Conservation (phyloP, 2,888 invertebrate species). For the Yponomeuta plumbellus region DNA sequence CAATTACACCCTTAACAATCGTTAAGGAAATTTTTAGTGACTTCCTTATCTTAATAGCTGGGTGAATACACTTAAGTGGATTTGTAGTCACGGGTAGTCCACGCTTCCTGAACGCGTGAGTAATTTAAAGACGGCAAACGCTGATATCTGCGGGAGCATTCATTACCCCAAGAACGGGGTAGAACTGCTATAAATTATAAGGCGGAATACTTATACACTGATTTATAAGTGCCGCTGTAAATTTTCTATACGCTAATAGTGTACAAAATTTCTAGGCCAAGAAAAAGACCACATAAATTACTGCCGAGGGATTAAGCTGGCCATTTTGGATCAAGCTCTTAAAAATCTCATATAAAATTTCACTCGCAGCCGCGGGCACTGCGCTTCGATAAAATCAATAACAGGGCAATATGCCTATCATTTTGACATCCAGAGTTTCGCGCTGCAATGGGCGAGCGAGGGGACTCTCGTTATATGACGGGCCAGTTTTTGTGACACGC, state of each 20-base stretch:
- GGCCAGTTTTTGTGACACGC: conserved; percentile 63
- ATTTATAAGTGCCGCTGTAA: conserved; percentile 61
- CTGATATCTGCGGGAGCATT: conserved; percentile 70
- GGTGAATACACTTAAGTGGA: conserved; percentile 62
- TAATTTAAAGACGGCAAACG: conserved; percentile 65
- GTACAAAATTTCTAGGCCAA: background rate
- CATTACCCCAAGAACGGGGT: conserved; percentile 65
- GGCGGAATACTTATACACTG: conserved; percentile 62
- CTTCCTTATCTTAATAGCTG: conserved; percentile 60
- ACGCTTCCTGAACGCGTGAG: conserved; percentile 62
- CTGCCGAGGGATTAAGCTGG: background rate
- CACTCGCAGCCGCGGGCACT: background rate
- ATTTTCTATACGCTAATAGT: conserved; percentile 31
- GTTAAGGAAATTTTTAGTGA: conserved; percentile 56
- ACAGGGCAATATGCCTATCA: conserved; percentile 60
- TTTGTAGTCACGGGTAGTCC: conserved; percentile 59
- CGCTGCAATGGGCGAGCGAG: conserved; percentile 17
- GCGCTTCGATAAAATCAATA: conserved; percentile 53
- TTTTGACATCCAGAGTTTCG: conserved; percentile 66
- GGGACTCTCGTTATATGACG: conserved; percentile 36
- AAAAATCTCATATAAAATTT: background rate
- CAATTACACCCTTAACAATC: conserved; percentile 50
- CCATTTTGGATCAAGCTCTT: background rate
- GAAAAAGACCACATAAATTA: background rate
- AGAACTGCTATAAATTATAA: conserved; percentile 64